These are phyloP conservation scores for Itoplectis maculator DNA, from an alignment of 2,888 invertebrate species.

Conservation along the genomic window DNA sequence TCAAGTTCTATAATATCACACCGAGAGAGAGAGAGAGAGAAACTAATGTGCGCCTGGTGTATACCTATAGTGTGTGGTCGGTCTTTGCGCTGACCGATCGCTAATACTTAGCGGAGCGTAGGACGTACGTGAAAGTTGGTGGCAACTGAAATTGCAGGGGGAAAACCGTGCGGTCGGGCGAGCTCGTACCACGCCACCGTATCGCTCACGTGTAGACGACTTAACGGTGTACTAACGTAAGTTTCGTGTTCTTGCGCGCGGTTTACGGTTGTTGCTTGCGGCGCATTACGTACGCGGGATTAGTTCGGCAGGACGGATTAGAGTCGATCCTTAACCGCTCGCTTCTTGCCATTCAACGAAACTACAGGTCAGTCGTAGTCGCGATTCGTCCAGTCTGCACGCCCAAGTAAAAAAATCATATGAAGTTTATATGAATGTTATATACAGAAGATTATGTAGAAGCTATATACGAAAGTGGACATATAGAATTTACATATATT, in stretches of 20 bases:
- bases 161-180: constrained; percentile 6
- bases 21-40: constrained; percentile 1
- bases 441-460: too few species aligned
- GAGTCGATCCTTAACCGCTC: constrained; percentile 72
- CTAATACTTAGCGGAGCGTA: constrained; percentile 30
- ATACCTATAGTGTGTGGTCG: constrained; percentile 21
- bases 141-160: constrained; percentile 16
- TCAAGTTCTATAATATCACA: constrained; percentile 21
- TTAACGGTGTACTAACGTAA: constrained; percentile 54
- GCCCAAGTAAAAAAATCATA: too few species aligned
- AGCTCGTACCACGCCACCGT: constrained; percentile 32
- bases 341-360: neutral
- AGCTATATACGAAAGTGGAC: too few species aligned
- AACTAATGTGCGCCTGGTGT: neutral
- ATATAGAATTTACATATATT: too few species aligned
- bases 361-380: constrained; percentile 34
- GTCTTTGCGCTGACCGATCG: constrained; percentile 34
- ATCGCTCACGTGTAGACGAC: constrained; percentile 58
- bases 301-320: constrained; percentile 75
- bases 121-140: constrained; percentile 7
- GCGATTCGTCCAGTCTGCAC: neutral
- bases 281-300: constrained; percentile 72
- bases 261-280: constrained; percentile 58
- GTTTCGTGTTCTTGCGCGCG: constrained; percentile 66
- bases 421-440: too few species aligned